A percentile compares a stretch with the other conserved stretches of the same genome.
These are phyloP conservation scores for Heteromyza rotundicornis DNA, from an alignment of 2,888 invertebrate species.

Conservation along the genomic window DNA sequence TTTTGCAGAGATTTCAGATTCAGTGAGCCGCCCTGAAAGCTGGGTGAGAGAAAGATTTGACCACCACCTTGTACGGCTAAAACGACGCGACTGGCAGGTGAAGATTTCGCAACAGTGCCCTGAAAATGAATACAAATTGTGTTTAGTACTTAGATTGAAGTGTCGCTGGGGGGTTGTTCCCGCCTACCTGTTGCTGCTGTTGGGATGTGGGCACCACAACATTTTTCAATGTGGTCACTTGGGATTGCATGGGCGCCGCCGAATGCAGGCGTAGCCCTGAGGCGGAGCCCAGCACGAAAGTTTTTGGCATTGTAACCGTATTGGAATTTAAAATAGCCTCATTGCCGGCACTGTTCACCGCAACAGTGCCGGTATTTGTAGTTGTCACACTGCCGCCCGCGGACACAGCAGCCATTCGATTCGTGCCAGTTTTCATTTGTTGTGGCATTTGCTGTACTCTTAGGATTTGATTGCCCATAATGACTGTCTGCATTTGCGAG, in stretches of 20 bases:
- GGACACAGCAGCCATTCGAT: slow-evolving; percentile 11
- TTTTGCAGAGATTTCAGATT: slow-evolving; percentile 70
- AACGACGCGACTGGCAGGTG: slow-evolving; percentile 62
- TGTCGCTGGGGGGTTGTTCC: not conserved
- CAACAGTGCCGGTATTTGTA: slow-evolving; percentile 37
- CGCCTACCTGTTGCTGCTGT: slow-evolving; percentile 23
- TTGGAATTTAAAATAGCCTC: slow-evolving; percentile 29
- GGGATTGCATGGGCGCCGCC: slow-evolving; percentile 32
- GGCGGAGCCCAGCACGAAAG: slow-evolving; percentile 53
- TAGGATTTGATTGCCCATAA: slow-evolving; percentile 61
- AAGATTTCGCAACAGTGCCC: slow-evolving; percentile 38
- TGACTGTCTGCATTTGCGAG: slow-evolving; percentile 57
- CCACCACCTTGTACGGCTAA: slow-evolving; percentile 66
- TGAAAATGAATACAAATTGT: slow-evolving; percentile 5
- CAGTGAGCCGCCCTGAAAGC: slow-evolving; percentile 68
- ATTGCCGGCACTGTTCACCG: slow-evolving; percentile 32
- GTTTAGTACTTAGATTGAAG: not conserved
- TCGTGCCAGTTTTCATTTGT: slow-evolving; percentile 25
- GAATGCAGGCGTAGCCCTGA: slow-evolving; percentile 53
- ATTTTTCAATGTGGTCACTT: slow-evolving; percentile 17
- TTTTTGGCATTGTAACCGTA: slow-evolving; percentile 42
- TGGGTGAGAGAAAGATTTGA: slow-evolving; percentile 69
- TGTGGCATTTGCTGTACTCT: slow-evolving; percentile 51
- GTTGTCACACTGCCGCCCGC: slow-evolving; percentile 34
- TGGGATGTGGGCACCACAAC: not conserved